Base-by-base conservation (phyloP, 2,797 vertebrate species). In the Pagetopsis macropterus region DNA sequence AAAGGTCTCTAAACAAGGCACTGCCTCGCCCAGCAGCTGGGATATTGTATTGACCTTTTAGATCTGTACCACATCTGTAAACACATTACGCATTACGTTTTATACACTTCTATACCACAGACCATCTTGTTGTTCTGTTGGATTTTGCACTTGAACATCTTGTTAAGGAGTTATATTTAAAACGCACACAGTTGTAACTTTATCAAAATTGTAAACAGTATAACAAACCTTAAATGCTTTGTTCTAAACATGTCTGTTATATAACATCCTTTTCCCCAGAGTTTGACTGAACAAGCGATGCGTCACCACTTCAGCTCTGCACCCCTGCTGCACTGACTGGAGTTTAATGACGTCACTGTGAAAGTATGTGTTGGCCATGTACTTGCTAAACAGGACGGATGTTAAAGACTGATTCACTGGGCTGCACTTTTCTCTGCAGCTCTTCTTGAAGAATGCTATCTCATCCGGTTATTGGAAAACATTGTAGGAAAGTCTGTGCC, bases 301-400 rank as follows among this genome's bases (percentile, higher is more conserved):
- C 23, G 50, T 79, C 69, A 73, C 51, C 43, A 37, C 31, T 73
- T 68, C 66, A 49, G 80, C 81, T 81, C 79, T 71, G 50, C 56
- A 71, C 61, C 16, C 33, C 72, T 27, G 48, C 57, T 78, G 79
- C 67, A n/a, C 76, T 75, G 76, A 88, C 73, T 75, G 78, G 76
- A 83, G 78, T 63, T 46, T 37, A 58, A 79, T 95, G 91, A 94
- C 93, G 87, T 95, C 94, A 95, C 84, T 75, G 81, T 88, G 65
- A 81, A 95, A 93, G 63, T 84, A 95, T 95, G 82, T 89, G 73
- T 82, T 92, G 88, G 89, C 90, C 72, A 65, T 50, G 64, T 66
- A 51, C 40, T 79, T 56, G 70, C 82, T 84, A 81, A 90, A 85
- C 86, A 86, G 91, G 92, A 92, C 78, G 93, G 89, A 91, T 93